A percentile compares a stretch with the other conserved stretches of the same genome.
These are phyloP conservation scores for Trachymyrmex cornetzi DNA, from an alignment of 1,140 invertebrate species.

Conservation along the genomic window DNA sequence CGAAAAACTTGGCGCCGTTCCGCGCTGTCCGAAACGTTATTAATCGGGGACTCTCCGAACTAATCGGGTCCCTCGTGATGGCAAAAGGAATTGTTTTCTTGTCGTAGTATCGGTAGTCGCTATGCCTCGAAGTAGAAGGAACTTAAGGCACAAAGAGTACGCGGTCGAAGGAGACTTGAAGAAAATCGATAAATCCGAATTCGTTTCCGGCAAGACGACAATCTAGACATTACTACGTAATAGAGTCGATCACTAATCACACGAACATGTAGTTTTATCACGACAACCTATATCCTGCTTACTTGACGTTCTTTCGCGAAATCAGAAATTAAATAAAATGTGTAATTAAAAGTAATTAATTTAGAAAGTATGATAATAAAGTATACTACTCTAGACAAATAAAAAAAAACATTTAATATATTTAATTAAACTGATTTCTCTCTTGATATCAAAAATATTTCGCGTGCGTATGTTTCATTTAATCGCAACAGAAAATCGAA, in stretches of 20 bases:
- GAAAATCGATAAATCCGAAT: slow-evolving; percentile 55
- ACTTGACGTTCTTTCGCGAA: slow-evolving; percentile 11
- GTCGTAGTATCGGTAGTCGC: slow-evolving; percentile 77
- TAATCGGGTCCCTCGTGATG: slow-evolving; percentile 71
- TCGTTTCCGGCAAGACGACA: slow-evolving; percentile 59
- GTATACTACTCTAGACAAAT: not conserved
- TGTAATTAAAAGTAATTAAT: slow-evolving; percentile 28
- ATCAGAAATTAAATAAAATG: slow-evolving; percentile 8
- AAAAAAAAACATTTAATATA: not conserved
- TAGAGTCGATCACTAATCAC: slow-evolving; percentile 35
- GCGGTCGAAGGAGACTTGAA: slow-evolving; percentile 3
- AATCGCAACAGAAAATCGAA: slow-evolving; percentile 35
- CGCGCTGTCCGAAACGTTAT: slow-evolving; percentile 63
- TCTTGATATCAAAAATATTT: slow-evolving; percentile 33
- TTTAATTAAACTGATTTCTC: slow-evolving; percentile 25
- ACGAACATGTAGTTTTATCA: slow-evolving; percentile 20
- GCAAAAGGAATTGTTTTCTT: slow-evolving; percentile 81
- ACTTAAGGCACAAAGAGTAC: slow-evolving; percentile 41
- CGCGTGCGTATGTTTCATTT: slow-evolving; percentile 10
- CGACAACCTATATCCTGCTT: slow-evolving; percentile 3
- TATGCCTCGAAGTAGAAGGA: slow-evolving; percentile 76
- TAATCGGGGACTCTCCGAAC: slow-evolving; percentile 60
- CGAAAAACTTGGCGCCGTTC: slow-evolving; percentile 61
- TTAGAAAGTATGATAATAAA: slow-evolving; percentile 25
- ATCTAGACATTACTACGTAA: slow-evolving; percentile 32